Evolutionary conservation across 2,888 invertebrate genomes (phyloP), one percentile per base, ranked within the genome.

Genomic region (Papilio gigon): DNA sequence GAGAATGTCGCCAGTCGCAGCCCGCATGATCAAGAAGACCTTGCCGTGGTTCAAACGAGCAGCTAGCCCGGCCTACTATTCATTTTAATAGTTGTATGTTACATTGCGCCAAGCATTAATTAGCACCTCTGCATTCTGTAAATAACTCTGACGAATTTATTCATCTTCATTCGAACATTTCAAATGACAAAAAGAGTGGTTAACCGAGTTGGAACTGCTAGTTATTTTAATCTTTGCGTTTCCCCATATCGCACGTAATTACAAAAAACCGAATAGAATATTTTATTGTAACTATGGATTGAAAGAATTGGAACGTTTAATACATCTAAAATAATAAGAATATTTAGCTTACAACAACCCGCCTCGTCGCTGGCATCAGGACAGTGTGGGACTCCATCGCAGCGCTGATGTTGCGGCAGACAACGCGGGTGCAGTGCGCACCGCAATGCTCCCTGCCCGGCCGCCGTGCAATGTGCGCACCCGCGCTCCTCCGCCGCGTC

Each of bases 341-440:
- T 27, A 50, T 20, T 27, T 14, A 68, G 94, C 96, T 94, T 88
- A 98, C 97, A 88, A 82, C 98, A 98, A 75, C 95, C 95, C 77
- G 95, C 93, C 84, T 98, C 98, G 78, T 98, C 98, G 73, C 96
- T 95, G 37, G 96, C 97, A 83, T 97, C 97, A 0, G 96, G 95
- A 78, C 98, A 98, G 85, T 98, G 97, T 0, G 93, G 92, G 66
- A 94, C 94, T 62, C 97, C 97, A 79, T 97, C 97, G 82, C 98
- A 98, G 70, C 95, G 93, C 75, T 95, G 93, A 65, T 93, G 93
- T 9, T 89, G 87, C 0, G 95, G 94, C 73, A 98, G 94, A 82
- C 98, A 98, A 33, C 94, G 93, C 68, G 95, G 92, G 63, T 95
- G 95, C 63, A 96, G 92, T 0, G 97, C 97, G 80, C 98, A 98